Base-by-base conservation (phyloP, 2,113 vertebrate species). In the Grammomys surdaster region DNA sequence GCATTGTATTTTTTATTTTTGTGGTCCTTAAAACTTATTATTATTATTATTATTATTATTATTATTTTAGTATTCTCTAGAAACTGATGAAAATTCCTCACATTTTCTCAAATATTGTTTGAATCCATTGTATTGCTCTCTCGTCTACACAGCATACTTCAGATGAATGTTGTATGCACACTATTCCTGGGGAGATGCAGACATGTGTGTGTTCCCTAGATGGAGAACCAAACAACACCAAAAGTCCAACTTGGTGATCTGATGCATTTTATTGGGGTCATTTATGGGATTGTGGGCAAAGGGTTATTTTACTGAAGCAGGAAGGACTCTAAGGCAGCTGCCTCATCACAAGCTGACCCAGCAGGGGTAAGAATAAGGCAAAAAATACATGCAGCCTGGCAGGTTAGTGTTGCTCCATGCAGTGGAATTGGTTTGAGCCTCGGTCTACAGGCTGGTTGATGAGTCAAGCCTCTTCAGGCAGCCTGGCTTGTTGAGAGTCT, bases 11-110 rank as follows among this genome's bases (percentile, higher is more conserved):
- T 58, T 36, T 86, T 48, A 22, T 17, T 90, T 89, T 63, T 87
- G 24, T 90, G 63, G 31, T 75, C 54, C 33, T 58, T 90, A 90
- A 93, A 84, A 77, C 2, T 95, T 40, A 40, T 70, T 12, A 54
- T 90, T 40, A 40, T 51, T 51, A 51, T 70, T 12, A 54, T 90
- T 69, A 24, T 2, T 40, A 40, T 51, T 51, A 51, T 70, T 12
- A 54, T 90, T 69, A 24, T 2, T 26, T 96, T 95, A 40, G 70
- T 94, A 36, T 73, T 78, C 94, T 88, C 9, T 94, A 73, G 28
- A 93, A 73, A 69, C 51, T 76, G 73, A 84, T 78, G 13, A 72
- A 78, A 82, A 48, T 85, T 70, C 6, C 56, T 76, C 40, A 65
- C 80, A 81, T 56, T 90, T 81, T 70, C 89, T 89, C 36, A 95